A percentile compares a stretch with the other conserved stretches of the same genome.
Conservation (phyloP, 2,797 vertebrate genomes). For the Adrianichthys oophorus region DNA sequence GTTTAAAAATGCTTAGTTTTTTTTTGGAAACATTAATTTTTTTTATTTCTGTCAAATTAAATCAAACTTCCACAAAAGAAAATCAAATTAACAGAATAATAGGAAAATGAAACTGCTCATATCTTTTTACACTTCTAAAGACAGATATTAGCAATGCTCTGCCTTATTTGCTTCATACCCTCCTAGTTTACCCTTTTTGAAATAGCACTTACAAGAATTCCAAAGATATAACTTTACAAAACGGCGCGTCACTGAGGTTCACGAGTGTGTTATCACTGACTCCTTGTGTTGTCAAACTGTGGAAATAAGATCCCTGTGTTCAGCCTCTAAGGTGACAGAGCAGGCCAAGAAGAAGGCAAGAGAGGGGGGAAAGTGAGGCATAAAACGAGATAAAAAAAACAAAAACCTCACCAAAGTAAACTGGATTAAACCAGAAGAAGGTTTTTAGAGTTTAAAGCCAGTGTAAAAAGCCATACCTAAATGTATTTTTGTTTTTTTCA, state of each 20-base stretch:
- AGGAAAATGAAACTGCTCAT: too few relatives aligned
- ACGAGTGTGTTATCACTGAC: neutral
- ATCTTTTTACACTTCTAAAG: too few relatives aligned
- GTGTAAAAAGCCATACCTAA: slow-evolving; percentile 10
- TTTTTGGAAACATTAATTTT: too few relatives aligned
- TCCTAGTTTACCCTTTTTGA: too few relatives aligned
- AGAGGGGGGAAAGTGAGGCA: slow-evolving; percentile 24
- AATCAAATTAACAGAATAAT: too few relatives aligned
- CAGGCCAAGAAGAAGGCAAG: slow-evolving; percentile 28
- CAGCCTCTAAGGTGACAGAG: slow-evolving; percentile 17
- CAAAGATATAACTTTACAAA: neutral
- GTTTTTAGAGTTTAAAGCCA: slow-evolving; percentile 17
- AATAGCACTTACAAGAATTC: too few relatives aligned
- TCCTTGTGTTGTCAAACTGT: slow-evolving; percentile 16
- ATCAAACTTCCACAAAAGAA: too few relatives aligned
- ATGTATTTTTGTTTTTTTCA: slow-evolving; percentile 56
- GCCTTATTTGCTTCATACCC: too few relatives aligned
- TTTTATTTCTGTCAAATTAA: too few relatives aligned
- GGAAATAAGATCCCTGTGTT: slow-evolving; percentile 39
- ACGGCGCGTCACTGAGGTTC: neutral
- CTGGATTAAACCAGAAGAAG: slow-evolving; percentile 47
- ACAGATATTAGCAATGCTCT: too few relatives aligned
- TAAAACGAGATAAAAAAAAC: slow-evolving; percentile 40
- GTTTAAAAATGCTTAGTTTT: too few relatives aligned
- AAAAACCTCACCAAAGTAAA: slow-evolving; percentile 17